Evolutionary conservation across 2,888 invertebrate genomes (phyloP).

Genomic region (Pteria penguin): DNA sequence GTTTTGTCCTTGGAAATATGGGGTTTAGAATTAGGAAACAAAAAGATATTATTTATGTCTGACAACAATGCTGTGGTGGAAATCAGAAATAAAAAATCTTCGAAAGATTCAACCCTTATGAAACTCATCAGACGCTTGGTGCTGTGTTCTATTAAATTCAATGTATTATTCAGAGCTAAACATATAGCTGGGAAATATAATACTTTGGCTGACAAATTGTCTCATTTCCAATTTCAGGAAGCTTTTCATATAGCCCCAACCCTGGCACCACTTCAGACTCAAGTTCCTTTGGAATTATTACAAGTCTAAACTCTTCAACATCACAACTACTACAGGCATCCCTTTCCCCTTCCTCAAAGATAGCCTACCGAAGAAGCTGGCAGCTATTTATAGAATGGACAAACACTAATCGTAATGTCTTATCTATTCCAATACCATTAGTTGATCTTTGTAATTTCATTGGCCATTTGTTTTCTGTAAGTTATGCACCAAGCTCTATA

Average conservation of each 20-base stretch:
- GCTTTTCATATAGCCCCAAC: constrained; percentile 16
- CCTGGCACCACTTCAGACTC: constrained; percentile 6
- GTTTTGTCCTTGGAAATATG: constrained; percentile 36
- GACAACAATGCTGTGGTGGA: constrained; percentile 36
- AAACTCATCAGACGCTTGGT: constrained; percentile 31
- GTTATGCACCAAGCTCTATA: neutral
- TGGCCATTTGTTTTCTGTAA: neutral
- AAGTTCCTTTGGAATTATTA: neutral
- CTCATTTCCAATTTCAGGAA: constrained; percentile 39
- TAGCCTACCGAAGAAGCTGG: neutral
- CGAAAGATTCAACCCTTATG: constrained; percentile 27
- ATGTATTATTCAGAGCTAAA: constrained; percentile 26
- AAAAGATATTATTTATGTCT: constrained; percentile 37
- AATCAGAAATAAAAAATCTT: constrained; percentile 40
- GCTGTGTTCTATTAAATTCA: constrained; percentile 12
- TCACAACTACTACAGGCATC: too few species aligned
- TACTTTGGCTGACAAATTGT: constrained; percentile 26
- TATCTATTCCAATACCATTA: neutral
- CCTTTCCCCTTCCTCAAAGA: neutral
- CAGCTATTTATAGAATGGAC: neutral
- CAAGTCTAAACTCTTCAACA: too few species aligned
- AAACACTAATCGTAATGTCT: neutral
- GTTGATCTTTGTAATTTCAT: neutral
- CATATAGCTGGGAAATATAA: constrained; percentile 27
- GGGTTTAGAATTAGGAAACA: constrained; percentile 28